Conservation (phyloP, 2,113 vertebrate species). For the Rallus limicola region DNA sequence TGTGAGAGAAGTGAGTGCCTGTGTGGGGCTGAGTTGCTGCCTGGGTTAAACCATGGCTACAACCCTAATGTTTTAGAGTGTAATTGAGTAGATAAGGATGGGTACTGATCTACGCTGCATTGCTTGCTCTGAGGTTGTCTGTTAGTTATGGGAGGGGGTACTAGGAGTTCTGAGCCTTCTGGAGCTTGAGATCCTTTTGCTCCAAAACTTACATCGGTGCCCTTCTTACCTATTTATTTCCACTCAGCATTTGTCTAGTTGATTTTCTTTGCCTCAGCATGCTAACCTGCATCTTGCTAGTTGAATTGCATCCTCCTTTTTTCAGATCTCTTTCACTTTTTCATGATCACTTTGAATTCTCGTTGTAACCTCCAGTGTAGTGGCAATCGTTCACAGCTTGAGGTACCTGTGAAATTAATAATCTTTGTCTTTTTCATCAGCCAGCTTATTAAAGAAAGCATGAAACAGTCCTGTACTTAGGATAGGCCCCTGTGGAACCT, state of each 20-base stretch:
- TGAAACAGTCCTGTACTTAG: neutral
- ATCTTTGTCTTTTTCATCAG: neutral
- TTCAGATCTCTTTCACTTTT: neutral
- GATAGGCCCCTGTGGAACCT: neutral
- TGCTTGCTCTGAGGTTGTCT: neutral
- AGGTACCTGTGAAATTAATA: conserved; percentile 17
- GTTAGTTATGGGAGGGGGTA: neutral
- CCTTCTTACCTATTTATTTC: neutral
- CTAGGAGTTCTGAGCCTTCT: neutral
- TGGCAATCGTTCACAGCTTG: neutral
- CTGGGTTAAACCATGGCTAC: too few species aligned
- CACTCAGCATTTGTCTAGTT: neutral
- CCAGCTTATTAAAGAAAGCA: neutral
- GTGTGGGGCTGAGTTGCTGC: too few species aligned
- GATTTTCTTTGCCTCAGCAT: neutral
- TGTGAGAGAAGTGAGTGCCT: too few species aligned
- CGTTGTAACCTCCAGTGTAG: neutral
- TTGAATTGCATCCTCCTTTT: neutral
- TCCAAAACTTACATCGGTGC: neutral
- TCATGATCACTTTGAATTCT: neutral
- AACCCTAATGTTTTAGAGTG: neutral
- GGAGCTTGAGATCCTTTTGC: neutral
- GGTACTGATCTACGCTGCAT: neutral
- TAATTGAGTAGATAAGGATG: neutral
- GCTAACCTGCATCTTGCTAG: neutral